Conservation (phyloP, 2,113 vertebrate genomes). For the Morone chrysops region DNA sequence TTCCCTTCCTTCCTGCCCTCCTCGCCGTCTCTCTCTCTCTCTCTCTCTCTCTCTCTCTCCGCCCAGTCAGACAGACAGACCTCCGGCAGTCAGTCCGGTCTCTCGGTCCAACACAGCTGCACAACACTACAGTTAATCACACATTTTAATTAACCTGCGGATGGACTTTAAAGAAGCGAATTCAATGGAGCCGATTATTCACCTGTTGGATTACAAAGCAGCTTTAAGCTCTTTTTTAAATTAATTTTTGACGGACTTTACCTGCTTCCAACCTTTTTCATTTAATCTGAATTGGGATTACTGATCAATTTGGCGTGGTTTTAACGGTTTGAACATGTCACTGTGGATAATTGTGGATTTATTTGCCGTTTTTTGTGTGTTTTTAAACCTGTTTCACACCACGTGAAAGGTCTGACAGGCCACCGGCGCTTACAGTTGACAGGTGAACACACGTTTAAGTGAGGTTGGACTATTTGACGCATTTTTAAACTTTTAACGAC, state of each 20-base stretch:
- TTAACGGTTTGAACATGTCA: not conserved
- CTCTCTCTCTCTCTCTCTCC: slow-evolving; percentile 21
- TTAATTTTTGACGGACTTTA: not conserved
- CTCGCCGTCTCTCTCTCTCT: too few relatives aligned
- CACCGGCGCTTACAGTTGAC: not conserved
- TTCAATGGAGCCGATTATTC: not conserved
- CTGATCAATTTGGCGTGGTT: too few relatives aligned
- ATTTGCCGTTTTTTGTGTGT: too few relatives aligned
- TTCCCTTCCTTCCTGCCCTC: not conserved
- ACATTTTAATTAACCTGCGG: not conserved
- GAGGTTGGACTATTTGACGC: not conserved
- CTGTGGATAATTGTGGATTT: not conserved
- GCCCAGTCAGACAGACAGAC: slow-evolving; percentile 1
- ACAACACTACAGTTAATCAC: not conserved
- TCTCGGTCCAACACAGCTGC: slow-evolving; percentile 3
- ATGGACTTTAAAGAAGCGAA: not conserved
- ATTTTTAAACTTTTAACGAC: not conserved
- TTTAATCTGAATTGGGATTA: not conserved
- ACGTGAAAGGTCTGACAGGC: not conserved
- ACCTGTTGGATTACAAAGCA: not conserved
- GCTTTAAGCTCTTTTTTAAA: too few relatives aligned
- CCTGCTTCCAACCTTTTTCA: not conserved
- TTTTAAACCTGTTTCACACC: not conserved
- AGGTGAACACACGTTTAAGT: not conserved
- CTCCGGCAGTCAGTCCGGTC: slow-evolving; percentile 11